These are phyloP conservation scores for Cassiopea andromeda DNA, from an alignment of 30 jellyfish, hydroid and myxozoan genomes.

Conservation along the genomic window DNA sequence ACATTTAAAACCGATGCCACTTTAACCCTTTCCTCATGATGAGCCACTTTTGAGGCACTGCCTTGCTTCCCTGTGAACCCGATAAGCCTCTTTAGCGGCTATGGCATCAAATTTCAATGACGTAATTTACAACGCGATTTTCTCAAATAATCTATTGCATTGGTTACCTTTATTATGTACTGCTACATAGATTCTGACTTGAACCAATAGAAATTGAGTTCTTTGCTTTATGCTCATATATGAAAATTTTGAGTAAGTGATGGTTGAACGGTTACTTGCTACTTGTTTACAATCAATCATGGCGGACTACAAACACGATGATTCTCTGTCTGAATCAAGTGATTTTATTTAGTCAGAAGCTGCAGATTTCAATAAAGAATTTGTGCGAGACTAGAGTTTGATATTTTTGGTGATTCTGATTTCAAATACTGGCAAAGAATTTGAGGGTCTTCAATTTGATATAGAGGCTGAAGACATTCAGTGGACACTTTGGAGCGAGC, in stretches of 20 bases:
- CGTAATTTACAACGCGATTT: neutral
- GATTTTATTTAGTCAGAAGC: neutral
- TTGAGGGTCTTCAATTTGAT: conserved; percentile 38
- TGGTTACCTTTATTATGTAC: conserved; percentile 15
- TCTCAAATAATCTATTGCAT: neutral
- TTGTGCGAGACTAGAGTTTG: neutral
- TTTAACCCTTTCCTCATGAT: conserved; percentile 36
- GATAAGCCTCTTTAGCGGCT: conserved; percentile 45
- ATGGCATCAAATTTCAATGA: conserved; percentile 27
- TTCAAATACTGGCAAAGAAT: conserved; percentile 1
- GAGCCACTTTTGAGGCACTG: conserved; percentile 23
- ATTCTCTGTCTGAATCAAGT: conserved; percentile 20
- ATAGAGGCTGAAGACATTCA: conserved; percentile 28
- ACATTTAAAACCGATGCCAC: no score
- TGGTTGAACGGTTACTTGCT: neutral
- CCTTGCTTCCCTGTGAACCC: conserved; percentile 42
- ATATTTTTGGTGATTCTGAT: conserved; percentile 25
- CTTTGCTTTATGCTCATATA: neutral
- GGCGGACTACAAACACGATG: conserved; percentile 30
- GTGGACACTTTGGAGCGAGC: conserved; percentile 36
- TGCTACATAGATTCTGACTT: neutral
- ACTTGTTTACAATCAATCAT: neutral
- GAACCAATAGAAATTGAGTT: conserved; percentile 19
- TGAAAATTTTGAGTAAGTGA: neutral
- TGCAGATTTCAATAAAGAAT: conserved; percentile 12